A percentile compares a stretch with the other conserved stretches of the same genome.
Conservation (phyloP, 2,113 vertebrate species). For the Barnardius zonarius region DNA sequence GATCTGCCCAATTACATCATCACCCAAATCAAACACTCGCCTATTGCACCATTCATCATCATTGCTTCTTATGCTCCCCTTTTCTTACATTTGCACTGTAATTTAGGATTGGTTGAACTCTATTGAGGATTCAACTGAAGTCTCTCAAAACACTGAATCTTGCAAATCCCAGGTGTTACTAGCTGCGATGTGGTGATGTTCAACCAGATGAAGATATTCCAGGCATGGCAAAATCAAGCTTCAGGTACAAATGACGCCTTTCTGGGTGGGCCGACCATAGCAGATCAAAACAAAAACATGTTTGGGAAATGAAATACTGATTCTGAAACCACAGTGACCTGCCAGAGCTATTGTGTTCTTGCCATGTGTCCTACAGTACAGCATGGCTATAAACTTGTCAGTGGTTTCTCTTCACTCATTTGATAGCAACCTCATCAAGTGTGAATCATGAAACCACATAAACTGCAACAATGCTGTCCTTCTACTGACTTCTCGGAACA, state of each 20-base stretch:
- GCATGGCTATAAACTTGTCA: background rate
- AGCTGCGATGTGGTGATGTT: background rate
- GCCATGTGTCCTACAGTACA: background rate
- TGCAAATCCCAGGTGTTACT: background rate
- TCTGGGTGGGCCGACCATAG: background rate
- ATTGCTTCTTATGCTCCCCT: background rate
- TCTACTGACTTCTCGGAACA: conserved; percentile 68
- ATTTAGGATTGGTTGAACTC: background rate
- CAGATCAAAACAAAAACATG: conserved; percentile 3
- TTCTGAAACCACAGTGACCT: conserved; percentile 3
- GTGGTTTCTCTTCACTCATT: background rate
- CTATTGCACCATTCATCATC: background rate
- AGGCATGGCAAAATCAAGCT: background rate
- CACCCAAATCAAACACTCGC: background rate
- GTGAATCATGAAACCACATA: conserved; percentile 73
- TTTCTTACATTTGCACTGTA: background rate
- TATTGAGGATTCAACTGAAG: background rate
- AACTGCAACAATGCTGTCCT: conserved; percentile 52
- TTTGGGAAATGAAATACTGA: background rate
- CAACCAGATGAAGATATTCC: background rate
- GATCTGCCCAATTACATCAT: background rate
- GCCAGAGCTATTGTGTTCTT: background rate
- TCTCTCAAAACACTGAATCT: background rate
- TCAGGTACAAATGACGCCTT: background rate
- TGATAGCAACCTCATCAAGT: conserved; percentile 55